These are phyloP conservation scores for Glareola pratincola DNA, from an alignment of 2,113 vertebrate genomes.

Conservation along the genomic window DNA sequence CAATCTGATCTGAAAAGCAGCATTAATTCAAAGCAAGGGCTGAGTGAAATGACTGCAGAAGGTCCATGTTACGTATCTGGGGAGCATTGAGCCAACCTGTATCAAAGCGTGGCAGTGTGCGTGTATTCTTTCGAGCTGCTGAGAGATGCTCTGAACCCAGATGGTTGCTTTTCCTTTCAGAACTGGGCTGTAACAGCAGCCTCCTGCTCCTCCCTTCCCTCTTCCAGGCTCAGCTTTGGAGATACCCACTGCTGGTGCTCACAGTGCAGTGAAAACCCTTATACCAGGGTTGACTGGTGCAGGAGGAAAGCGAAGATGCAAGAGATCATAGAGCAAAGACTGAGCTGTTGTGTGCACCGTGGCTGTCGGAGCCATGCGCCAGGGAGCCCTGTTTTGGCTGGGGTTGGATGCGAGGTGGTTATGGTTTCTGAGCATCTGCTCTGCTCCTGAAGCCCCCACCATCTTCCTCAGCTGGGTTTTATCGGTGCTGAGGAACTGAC, in stretches of 20 bases:
- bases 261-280: neutral
- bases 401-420: neutral
- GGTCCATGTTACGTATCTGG: rapidly evolving
- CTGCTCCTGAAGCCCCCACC: neutral
- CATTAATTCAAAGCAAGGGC: neutral
- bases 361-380: rapidly evolving
- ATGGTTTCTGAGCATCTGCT: neutral
- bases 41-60: neutral
- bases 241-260: neutral
- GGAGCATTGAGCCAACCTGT: neutral
- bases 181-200: neutral
- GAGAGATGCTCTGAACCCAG: neutral
- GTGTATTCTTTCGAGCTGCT: neutral
- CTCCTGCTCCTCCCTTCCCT: neutral
- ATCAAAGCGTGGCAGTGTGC: neutral
- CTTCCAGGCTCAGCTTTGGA: neutral
- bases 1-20: neutral
- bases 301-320: neutral
- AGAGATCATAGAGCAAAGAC: neutral
- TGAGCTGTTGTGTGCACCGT: rapidly evolving
- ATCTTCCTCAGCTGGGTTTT: neutral
- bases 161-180: neutral
- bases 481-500: neutral
- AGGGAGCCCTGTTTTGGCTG: neutral
- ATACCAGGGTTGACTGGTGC: neutral